phyloP scores from a whole-genome alignment of 1,140 invertebrate genomes.

The Caenorhabditis inopinata region DNA sequence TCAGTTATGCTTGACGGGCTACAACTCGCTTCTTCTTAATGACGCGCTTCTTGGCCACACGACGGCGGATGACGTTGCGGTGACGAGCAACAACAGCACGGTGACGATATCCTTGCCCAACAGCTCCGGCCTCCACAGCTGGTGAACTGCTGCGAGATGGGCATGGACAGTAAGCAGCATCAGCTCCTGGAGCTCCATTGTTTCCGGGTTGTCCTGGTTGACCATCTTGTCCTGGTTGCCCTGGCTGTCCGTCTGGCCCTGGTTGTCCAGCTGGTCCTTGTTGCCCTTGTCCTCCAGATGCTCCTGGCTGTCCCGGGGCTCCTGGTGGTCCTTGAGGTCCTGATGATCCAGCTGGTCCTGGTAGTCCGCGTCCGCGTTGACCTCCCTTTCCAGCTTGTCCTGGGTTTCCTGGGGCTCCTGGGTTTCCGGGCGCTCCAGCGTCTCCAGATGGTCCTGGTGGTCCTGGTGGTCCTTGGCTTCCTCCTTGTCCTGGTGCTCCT shows the following conservation, averaged over 20 bases:
- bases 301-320: conserved; percentile 42
- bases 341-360: background rate
- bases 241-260: conserved; percentile 53
- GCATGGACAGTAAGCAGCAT: conserved; percentile 10
- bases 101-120: conserved; percentile 9
- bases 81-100: conserved; percentile 15
- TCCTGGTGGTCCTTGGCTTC: conserved; percentile 54
- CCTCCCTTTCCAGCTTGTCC: conserved; percentile 56
- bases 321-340: conserved; percentile 47
- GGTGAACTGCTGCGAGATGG: conserved; percentile 16
- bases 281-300: conserved; percentile 32
- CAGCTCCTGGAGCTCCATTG: conserved; percentile 42
- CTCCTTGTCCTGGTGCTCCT: conserved; percentile 55
- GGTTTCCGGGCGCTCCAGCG: conserved; percentile 54
- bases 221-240: conserved; percentile 33
- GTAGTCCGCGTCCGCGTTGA: conserved; percentile 42
- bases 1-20: conserved; percentile 6
- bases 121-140: background rate
- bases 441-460: conserved; percentile 57
- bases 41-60: conserved; percentile 25
- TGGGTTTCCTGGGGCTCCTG: conserved; percentile 46
- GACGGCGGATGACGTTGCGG: conserved; percentile 7
- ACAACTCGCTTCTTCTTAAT: conserved; percentile 24
- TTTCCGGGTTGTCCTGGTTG: conserved; percentile 38
- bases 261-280: conserved; percentile 51